Evolutionary conservation across 2,113 vertebrate genomes (phyloP), one percentile per base, ranked within the genome.

Genomic region (Peucedramus taeniatus): DNA sequence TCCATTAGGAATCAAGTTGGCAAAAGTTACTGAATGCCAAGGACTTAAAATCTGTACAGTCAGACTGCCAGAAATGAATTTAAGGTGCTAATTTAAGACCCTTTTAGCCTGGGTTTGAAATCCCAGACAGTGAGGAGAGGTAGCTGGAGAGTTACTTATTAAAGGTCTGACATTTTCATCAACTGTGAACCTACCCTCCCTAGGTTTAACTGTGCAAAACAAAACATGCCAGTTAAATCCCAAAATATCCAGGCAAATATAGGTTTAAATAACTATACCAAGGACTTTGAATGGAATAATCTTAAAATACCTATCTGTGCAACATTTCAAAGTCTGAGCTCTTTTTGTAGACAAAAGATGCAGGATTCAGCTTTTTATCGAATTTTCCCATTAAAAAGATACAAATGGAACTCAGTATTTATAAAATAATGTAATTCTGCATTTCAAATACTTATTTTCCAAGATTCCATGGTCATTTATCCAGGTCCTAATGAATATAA

Each of bases 381-480:
- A 39, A 19, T n/a, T 65, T 93, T 85, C 37, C 69, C 15, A 66
- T n/a, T 17, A 80, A 75, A 93, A 92, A 83, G 9, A 39, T 33
- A 75, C 11, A 92, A 92, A 79, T 66, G 14, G 77, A 96, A 42
- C 22, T 61, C 30, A 53, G 1, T 70, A 45, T 63, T 60, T 69
- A 79, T 54, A 53, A 31, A 35, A 75, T 66, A 51, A 87, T 27
- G 51, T 40, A 74, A 65, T 87, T 85, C 53, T 92, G 14, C 64
- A 64, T 92, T 93, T 61, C 59, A 71, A 89, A 75, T 40, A 83
- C 44, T 93, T 68, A 15, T 78, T 92, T 76, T 91, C 21, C 26
- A 93, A 82, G 50, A 96, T 80, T 72, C 83, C 17, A 85, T 63
- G 97, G 96, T 98, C 97, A 98, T 98, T 98, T 98, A 92, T 98